Evolutionary conservation across 2,113 vertebrate genomes (phyloP).

Genomic region (Chroicocephalus ridibundus): DNA sequence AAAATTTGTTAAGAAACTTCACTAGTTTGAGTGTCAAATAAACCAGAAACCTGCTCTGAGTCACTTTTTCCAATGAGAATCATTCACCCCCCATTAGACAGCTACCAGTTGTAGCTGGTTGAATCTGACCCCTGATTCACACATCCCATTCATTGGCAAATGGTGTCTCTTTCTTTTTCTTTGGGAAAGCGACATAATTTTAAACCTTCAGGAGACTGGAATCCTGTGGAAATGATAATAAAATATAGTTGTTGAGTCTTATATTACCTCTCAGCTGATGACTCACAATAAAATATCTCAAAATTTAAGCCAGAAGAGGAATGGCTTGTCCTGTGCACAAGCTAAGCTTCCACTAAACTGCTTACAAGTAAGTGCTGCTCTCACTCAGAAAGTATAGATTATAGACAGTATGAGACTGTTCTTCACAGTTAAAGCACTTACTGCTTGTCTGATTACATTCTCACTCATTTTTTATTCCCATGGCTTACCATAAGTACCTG

Average conservation of each 20-base stretch:
- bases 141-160: not conserved
- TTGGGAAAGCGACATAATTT: not conserved
- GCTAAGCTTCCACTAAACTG: not conserved
- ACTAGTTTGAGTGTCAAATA: not conserved
- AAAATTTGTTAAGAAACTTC: not conserved
- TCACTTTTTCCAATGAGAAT: not conserved
- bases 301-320: not conserved
- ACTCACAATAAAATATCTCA: constrained; percentile 16
- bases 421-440: not conserved
- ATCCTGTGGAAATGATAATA: not conserved
- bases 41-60: not conserved
- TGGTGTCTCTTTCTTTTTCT: not conserved
- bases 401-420: not conserved
- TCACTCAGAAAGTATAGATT: not conserved
- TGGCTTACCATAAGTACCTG: not conserved
- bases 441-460: not conserved
- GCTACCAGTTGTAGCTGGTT: not conserved
- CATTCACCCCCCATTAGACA: not conserved
- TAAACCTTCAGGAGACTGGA: not conserved
- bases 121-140: not conserved
- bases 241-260: not conserved
- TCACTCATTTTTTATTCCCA: not conserved
- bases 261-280: not conserved
- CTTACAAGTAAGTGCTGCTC: not conserved
- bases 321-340: not conserved